A percentile compares a stretch with the other conserved stretches of the same genome.
These are phyloP conservation scores for Nothocercus julius DNA, from an alignment of 2,113 vertebrate species.

Conservation along the genomic window DNA sequence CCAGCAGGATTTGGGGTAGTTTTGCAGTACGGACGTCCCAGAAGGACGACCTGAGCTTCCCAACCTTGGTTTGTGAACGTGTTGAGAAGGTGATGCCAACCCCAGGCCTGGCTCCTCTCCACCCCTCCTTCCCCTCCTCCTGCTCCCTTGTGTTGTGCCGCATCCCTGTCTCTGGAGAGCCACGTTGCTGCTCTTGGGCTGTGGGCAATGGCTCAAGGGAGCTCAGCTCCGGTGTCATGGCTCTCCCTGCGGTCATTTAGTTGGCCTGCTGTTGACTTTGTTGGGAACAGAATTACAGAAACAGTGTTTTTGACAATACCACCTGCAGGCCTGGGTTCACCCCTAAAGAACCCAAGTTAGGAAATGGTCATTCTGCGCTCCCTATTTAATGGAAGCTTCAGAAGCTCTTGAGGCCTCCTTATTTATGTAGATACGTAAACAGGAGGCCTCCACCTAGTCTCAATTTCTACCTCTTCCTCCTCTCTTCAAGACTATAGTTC, in stretches of 20 bases:
- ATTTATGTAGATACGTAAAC: no score
- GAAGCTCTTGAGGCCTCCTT: no score
- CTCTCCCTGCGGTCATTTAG: neutral
- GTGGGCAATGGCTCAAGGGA: neutral
- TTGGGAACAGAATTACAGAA: neutral
- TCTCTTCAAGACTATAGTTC: neutral
- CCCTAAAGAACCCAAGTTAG: neutral
- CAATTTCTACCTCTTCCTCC: neutral
- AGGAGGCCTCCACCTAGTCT: neutral
- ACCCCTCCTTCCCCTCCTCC: neutral
- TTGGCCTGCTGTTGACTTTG: neutral
- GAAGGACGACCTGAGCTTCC: neutral
- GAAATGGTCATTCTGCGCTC: no score
- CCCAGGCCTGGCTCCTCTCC: neutral
- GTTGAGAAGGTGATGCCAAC: neutral
- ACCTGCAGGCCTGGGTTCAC: neutral
- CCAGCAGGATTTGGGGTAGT: fast-evolving
- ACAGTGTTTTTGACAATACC: neutral
- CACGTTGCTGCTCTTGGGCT: fast-evolving
- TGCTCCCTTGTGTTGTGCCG: neutral
- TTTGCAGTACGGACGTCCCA: fast-evolving
- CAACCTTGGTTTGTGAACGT: neutral
- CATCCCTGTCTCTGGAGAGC: neutral
- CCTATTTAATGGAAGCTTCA: no score
- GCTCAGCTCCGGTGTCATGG: neutral